These are phyloP conservation scores for Drosophila azteca DNA, from an alignment of 1,140 invertebrate species.

Conservation along the genomic window DNA sequence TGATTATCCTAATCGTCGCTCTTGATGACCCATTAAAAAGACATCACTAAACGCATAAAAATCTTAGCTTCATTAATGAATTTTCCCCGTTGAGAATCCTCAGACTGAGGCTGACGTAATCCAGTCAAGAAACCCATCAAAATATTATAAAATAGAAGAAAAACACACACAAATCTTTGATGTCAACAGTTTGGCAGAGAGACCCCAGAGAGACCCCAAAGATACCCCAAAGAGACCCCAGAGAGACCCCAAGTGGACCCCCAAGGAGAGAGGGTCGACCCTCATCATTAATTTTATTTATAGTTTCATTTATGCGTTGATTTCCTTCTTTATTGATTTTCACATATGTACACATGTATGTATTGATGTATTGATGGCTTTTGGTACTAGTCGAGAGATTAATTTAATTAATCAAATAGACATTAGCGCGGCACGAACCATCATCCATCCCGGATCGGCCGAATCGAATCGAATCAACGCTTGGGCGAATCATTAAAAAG, in stretches of 20 bases:
- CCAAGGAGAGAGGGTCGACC: constrained; percentile 28
- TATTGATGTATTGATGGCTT: no score
- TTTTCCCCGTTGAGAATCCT: not conserved
- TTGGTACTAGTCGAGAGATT: constrained; percentile 46
- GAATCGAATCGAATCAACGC: constrained; percentile 28
- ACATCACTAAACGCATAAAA: constrained; percentile 7
- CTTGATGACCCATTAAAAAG: not conserved
- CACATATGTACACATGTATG: constrained; percentile 20
- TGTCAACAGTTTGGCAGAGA: constrained; percentile 57
- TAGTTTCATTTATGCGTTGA: constrained; percentile 44
- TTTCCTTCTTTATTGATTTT: constrained; percentile 46
- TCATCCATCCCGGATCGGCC: constrained; percentile 22
- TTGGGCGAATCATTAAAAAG: constrained; percentile 44
- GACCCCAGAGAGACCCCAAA: constrained; percentile 1
- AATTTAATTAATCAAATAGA: constrained; percentile 79
- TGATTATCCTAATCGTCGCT: no score
- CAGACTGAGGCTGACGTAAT: constrained; percentile 46
- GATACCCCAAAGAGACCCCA: not conserved
- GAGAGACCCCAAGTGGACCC: constrained; percentile 21
- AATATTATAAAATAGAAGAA: constrained; percentile 29
- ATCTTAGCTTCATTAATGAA: constrained; percentile 3
- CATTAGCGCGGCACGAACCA: constrained; percentile 69
- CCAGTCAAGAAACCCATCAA: constrained; percentile 35
- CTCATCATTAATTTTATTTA: constrained; percentile 50
- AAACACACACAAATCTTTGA: constrained; percentile 19